phyloP scores from a whole-genome alignment of 2,797 vertebrate genomes.

The Dicrostonyx torquatus region DNA sequence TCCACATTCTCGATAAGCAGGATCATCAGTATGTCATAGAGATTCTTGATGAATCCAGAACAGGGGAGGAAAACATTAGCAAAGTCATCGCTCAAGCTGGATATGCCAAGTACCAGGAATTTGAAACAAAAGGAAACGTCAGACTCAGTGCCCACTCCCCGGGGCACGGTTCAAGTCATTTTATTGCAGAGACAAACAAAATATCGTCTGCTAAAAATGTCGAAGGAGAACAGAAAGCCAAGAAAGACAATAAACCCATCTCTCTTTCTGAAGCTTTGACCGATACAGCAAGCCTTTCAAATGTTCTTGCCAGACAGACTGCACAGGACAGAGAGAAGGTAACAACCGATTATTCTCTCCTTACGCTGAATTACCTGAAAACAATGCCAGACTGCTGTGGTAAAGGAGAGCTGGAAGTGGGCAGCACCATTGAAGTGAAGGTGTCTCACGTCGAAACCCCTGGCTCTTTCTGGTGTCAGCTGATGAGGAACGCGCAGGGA shows the following conservation, averaged over 20 bases:
- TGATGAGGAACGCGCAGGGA: slow-evolving; percentile 83
- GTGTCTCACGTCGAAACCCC: slow-evolving; percentile 92
- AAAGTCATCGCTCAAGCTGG: slow-evolving; percentile 88
- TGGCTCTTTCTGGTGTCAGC: slow-evolving; percentile 96
- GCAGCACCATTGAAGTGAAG: slow-evolving; percentile 91
- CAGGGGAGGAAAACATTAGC: slow-evolving; percentile 88
- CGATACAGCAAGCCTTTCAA: neutral
- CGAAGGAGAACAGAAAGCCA: slow-evolving; percentile 40
- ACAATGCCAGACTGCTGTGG: slow-evolving; percentile 61
- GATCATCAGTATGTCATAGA: slow-evolving; percentile 87
- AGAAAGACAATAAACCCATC: neutral
- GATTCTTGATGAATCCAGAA: slow-evolving; percentile 87
- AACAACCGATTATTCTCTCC: neutral
- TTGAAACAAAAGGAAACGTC: slow-evolving; percentile 53
- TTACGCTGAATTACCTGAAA: slow-evolving; percentile 69
- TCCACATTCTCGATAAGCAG: slow-evolving; percentile 85
- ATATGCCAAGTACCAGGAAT: slow-evolving; percentile 84
- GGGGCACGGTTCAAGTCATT: neutral
- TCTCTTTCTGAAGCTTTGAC: neutral
- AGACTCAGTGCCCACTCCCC: neutral
- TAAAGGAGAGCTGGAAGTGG: slow-evolving; percentile 89
- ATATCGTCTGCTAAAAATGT: neutral
- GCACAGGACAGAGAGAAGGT: neutral
- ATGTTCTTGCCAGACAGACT: neutral
- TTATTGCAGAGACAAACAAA: slow-evolving; percentile 25